Conservation (phyloP, 53 echinoderm and acorn worm genomes). For the Antedon mediterranea region DNA sequence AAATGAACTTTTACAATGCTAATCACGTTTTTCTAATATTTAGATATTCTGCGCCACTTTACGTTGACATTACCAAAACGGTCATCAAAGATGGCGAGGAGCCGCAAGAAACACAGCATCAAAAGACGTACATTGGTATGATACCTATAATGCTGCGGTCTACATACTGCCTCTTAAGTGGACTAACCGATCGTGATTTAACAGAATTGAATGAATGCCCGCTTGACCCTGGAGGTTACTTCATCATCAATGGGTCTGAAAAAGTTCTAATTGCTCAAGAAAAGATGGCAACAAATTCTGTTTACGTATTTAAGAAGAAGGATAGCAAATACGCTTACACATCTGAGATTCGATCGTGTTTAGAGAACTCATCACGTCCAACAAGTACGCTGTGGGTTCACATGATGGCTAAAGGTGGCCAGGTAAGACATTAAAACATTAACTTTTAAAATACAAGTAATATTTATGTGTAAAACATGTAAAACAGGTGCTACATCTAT, state of each 20-base stretch:
- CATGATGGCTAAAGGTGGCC: conserved; percentile 90
- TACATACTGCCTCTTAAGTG: conserved; percentile 85
- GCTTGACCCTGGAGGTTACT: conserved; percentile 88
- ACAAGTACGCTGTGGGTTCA: conserved; percentile 98
- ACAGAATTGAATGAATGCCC: conserved; percentile 99
- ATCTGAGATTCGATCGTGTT: conserved; percentile 81
- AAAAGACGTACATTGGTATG: conserved; percentile 96
- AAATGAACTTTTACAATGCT: too few species aligned
- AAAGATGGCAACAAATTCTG: conserved; percentile 97
- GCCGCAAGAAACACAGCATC: conserved; percentile 85
- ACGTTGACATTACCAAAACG: conserved; percentile 95
- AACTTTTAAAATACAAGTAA: too few species aligned
- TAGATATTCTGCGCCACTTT: conserved; percentile 94
- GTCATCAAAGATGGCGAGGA: conserved; percentile 80
- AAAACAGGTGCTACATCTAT: too few species aligned
- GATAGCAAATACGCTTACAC: conserved; percentile 95
- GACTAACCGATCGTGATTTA: conserved; percentile 96
- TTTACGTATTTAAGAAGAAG: conserved; percentile 90
- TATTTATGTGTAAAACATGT: too few species aligned
- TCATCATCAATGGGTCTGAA: conserved; percentile 98
- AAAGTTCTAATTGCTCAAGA: conserved; percentile 95
- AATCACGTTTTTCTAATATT: not conserved
- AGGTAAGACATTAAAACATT: conserved; percentile 46
- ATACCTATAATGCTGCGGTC: conserved; percentile 98
- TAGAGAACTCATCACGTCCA: conserved; percentile 93